Base-by-base conservation (phyloP, 2,797 vertebrate genomes). In the Anabas testudineus region DNA sequence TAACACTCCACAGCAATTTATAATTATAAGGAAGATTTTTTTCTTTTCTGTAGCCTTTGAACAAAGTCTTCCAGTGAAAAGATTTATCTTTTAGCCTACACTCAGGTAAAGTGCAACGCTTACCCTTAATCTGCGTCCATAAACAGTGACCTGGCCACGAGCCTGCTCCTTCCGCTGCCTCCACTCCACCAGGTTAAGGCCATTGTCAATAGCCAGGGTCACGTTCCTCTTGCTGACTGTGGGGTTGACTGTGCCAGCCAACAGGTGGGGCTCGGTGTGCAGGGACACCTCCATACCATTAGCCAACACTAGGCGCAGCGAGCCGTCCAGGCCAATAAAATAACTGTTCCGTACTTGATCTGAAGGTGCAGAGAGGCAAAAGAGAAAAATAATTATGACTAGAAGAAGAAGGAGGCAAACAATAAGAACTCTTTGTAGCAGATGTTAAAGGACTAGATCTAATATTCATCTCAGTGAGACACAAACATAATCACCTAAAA, bases 271-370 rank as follows among this genome's bases (percentile, higher is more conserved):
- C 84, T 99, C 98, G 0, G 97, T 99, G 88, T 99, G 96, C 81
- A 99, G 91, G 0, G 96, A 96, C 83, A 99, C 97, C 84, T 99
- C 98, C 98, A 99, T 99, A n/a, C 98, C 97, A 0, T 99, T 99
- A 76, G 97, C 97, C 7, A 99, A 88, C 76, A 99, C 96, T 61
- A 99, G 91, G 4, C 96, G 91, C 83, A 99, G 93, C 0, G 98
- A 98, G 39, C 98, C 97, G 0, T 99, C 98, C 0, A 97, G 94
- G 0, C 97, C 97, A 0, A 99, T 97, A 91, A 96, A 98, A 87
- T 99, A 99, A 88, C 97, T 99, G 94, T 99, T 99, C 51, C 97
- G 95, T 46, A 99, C 98, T 95, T 99, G 97, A 87, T 99, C 98
- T 99, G 87, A 48, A 59, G 71, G 74, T 16, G 32, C 24, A 55